Conservation (phyloP, 2,113 vertebrate species). For the Microcebus ravelobensis region DNA sequence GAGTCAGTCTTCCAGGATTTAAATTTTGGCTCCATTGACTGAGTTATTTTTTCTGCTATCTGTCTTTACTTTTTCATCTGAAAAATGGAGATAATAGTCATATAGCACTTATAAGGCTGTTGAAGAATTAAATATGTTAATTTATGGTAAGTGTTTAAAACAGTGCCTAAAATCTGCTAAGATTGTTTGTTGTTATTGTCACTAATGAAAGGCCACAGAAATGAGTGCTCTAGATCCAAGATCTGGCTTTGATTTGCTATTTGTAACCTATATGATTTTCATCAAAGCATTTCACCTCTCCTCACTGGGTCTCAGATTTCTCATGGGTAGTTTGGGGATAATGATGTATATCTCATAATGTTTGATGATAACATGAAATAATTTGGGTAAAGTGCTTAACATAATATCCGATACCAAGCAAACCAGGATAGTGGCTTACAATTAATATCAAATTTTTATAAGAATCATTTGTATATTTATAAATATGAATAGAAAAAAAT, state of each 20-base stretch:
- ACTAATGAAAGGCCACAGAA: background rate
- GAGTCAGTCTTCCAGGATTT: background rate
- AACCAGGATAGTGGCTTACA: background rate
- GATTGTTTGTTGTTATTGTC: background rate
- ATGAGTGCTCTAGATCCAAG: background rate
- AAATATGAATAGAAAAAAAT: background rate
- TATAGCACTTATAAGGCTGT: background rate
- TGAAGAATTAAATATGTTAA: conserved; percentile 19
- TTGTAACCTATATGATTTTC: background rate
- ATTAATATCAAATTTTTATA: background rate
- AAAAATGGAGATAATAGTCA: background rate
- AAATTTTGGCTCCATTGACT: background rate
- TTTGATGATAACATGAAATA: background rate
- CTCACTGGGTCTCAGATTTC: background rate
- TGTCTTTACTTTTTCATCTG: background rate
- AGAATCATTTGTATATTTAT: background rate
- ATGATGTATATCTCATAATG: background rate
- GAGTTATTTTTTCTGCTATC: background rate
- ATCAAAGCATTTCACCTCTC: background rate
- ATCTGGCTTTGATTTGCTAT: background rate
- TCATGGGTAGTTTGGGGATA: background rate
- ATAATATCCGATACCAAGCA: background rate
- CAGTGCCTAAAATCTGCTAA: background rate
- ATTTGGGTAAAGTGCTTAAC: background rate
- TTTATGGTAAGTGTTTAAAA: background rate